Evolutionary conservation across 2,888 invertebrate genomes (phyloP), one percentile per base, ranked within the genome.

Genomic region (Baccha elongata): DNA sequence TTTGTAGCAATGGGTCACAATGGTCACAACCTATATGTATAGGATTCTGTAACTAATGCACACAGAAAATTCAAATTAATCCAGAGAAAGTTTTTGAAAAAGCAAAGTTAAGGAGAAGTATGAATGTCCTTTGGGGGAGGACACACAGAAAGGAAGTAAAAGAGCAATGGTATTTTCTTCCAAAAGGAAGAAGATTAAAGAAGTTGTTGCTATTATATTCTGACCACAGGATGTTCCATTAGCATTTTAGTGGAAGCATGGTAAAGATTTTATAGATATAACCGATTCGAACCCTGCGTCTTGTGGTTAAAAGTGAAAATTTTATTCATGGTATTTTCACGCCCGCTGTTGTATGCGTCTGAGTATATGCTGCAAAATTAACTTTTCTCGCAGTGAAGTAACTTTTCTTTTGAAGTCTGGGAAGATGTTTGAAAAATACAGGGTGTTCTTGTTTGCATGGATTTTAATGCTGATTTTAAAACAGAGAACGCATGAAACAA

Each of bases 191-290:
- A 21, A 35, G 21, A 21, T 29, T 29, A 53, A 3, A 2, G 21
- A 67, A 37, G 40, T 53, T 69, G 42, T 53, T 55, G 37, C 40
- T 62, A 67, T 32, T 40, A 19, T 37, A 17, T 29, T 50, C 64
- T 60, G 52, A 79, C 79, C 79, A 26, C 67, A 79, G 48, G 40
- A 79, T 67, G 17, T 60, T 67, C 53, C 48, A 79, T 79, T 79
- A 68, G 53, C 79, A 79, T 73, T 60, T 68, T 67, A 32, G 55
- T 21, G 35, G 7, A 37, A 53, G 19, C n/a, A n/a, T n/a, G n/a
- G n/a, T n/a, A n/a, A n/a, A n/a, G n/a, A n/a, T n/a, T n/a, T n/a
- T n/a, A n/a, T n/a, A n/a, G n/a, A n/a, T n/a, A n/a, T n/a, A n/a
- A 29, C 13, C 23, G 23, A 48, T 23, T 11, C 15, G 1, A 15